These are phyloP conservation scores for Heliconius melpomene DNA, from an alignment of 1,140 invertebrate genomes.

Conservation along the genomic window DNA sequence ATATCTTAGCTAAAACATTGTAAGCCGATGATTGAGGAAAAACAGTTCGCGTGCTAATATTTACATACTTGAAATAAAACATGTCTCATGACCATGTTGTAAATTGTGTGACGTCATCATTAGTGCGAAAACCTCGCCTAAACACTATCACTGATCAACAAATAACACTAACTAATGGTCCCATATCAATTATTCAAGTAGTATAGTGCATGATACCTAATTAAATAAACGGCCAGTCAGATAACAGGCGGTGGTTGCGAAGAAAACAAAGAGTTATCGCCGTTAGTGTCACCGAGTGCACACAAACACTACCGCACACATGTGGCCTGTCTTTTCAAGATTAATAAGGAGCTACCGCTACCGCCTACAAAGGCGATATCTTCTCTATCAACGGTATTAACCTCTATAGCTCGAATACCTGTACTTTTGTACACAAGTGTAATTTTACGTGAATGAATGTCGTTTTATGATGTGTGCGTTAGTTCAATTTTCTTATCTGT, in stretches of 20 bases:
- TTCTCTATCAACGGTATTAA: slow-evolving; percentile 60
- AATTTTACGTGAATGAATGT: slow-evolving; percentile 57
- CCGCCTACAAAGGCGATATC: slow-evolving; percentile 61
- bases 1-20: slow-evolving; percentile 2
- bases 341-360: slow-evolving; percentile 53
- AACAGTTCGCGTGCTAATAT: background rate
- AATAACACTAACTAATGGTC: background rate
- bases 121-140: background rate
- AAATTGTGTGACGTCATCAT: background rate
- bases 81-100: background rate
- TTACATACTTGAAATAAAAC: slow-evolving; percentile 6
- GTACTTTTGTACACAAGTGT: slow-evolving; percentile 48
- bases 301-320: slow-evolving; percentile 25
- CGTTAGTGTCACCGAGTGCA: slow-evolving; percentile 46
- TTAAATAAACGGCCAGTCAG: slow-evolving; percentile 56
- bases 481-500: slow-evolving; percentile 3
- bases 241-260: slow-evolving; percentile 56
- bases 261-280: slow-evolving; percentile 66
- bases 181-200: slow-evolving; percentile 17
- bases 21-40: slow-evolving; percentile 6
- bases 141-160: background rate
- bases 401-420: slow-evolving; percentile 62
- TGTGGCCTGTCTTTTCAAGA: slow-evolving; percentile 17
- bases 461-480: slow-evolving; percentile 17
- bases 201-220: slow-evolving; percentile 32